Base-by-base conservation (phyloP, 2,888 invertebrate genomes). In the Meta bourneti region DNA sequence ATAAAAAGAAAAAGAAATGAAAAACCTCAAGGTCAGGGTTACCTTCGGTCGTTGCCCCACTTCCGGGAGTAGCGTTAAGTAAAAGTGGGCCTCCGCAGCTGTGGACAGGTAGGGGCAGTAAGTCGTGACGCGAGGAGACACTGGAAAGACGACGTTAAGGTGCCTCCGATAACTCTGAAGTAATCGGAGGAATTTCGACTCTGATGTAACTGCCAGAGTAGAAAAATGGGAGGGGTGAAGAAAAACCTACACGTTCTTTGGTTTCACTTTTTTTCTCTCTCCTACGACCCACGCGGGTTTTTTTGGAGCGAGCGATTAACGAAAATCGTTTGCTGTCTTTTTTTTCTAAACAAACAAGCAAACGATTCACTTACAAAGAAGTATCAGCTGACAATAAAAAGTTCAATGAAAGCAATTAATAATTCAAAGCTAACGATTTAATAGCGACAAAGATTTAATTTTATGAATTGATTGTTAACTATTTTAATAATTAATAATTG, bases 21-120 rank as follows among this genome's bases (percentile, higher is more conserved):
- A 48, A 19, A 78, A 71, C 34, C 83, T 88, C 91, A 91, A 87
- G 91, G 91, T 88, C 91, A 91, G 91, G 91, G 91, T 83, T 84
- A 91, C 79, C 61, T 48, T 5, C 91, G 91, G 91, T 91, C 91
- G 69, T 88, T 91, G 91, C 88, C 88, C 83, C 74, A 91, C 84
- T 91, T 91, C 91, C 91, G 91, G 91, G 87, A 85, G 74, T n/a
- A 81, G 80, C 74, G 61, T 20, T 13, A 86, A 91, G 91, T 91
- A 91, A 91, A 91, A 91, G 91, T 91, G 91, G 87, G 91, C 91
- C 91, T 91, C 86, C 85, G 54, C 85, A 78, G 20, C 74, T 87
- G 87, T 72, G 48, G 87, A 79, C 83, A 83, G 83, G 83, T 83
- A 83, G 77, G 77, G 8, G n/a, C 48, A 51, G 49, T 51, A 51